Base-by-base conservation (phyloP, 2,888 invertebrate genomes). In the Nineta flava region DNA sequence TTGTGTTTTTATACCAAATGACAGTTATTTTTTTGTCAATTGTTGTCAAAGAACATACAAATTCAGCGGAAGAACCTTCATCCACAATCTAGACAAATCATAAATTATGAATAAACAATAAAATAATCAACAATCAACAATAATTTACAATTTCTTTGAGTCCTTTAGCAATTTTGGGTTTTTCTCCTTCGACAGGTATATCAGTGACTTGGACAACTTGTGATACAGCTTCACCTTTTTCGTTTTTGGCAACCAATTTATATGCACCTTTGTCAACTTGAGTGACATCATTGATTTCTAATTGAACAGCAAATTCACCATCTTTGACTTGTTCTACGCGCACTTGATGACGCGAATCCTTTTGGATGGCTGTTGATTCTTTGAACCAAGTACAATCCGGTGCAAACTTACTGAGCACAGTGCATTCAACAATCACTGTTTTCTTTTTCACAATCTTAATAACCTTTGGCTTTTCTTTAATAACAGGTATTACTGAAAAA, bases 361-460 rank as follows among this genome's bases (percentile, higher is more conserved):
- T 82, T 58, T 69, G 78, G 42, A 93, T 84, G 16, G 83, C 83
- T 57, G 74, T 77, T 15, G 77, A 69, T 70, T 94, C 94, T 63
- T 92, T 91, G 69, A 80, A 93, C 95, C 96, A 96, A 40, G 86
- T 87, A 63, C 93, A 88, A 55, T 87, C 81, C 9, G 96, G 96
- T 59, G 87, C 84, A 63, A 93, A 92, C 70, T 90, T 88, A 58
- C 93, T 93, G 64, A 90, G 83, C 53, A 96, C 90, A 64, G 83
- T 83, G 66, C 94, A 93, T 68, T 94, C 93, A 65, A 96, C 87
- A 57, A 94, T 80, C 57, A 96, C 85, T 57, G 90, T 87, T 65
- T 84, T 86, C 74, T 87, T 91, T 67, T 93, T 93, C 58, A 92
- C 78, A 61, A 94, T 84, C 65, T 87, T 88, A 60, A 93, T 83